Base-by-base conservation (phyloP, 2,797 vertebrate genomes). In the Phalloptychus januarius region DNA sequence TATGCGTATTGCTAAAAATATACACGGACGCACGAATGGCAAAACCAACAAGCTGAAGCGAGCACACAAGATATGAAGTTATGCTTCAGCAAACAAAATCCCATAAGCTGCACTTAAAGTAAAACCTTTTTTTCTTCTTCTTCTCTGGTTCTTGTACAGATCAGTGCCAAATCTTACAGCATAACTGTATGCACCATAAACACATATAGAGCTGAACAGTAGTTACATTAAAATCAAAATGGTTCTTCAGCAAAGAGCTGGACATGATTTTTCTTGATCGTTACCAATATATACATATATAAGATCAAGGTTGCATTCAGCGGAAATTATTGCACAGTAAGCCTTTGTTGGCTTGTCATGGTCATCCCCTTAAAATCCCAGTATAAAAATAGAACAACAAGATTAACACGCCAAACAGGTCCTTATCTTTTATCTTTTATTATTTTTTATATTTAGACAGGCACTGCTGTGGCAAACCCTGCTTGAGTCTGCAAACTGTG, bases 271-370 rank as follows among this genome's bases (percentile, higher is more conserved):
- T 91, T 13, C 69, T 91, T 72, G 81, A 90, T 93, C 82, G 85
- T 89, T 54, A 93, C 78, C 91, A 77, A 90, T 95, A 94, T 95
- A 92, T 94, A 95, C 92, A 94, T 86, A 95, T 84, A 94, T 86
- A 90, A 94, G 93, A 95, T 93, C 94, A 96, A 95, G 90, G 90
- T 90, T 93, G 93, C 93, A 95, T 95, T 95, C 90, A 95, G 95
- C 95, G 94, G 96, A 95, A 93, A 96, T 97, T 97, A 98, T 97
- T 99, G 98, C 98, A 98, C 98, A 96, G 96, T 96, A 95, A 97
- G 97, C 97, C 97, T 79, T 91, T 83, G 82, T 93, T 95, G 97
- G 96, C 96, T 95, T 83, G 92, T 95, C 94, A 96, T 94, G 96
- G 96, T 96, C 95, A 92, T 92, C 94, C 94, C 95, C 92, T 94